These are phyloP conservation scores for Caenorhabditis macrosperma DNA, from an alignment of 2,888 invertebrate genomes.

Conservation along the genomic window DNA sequence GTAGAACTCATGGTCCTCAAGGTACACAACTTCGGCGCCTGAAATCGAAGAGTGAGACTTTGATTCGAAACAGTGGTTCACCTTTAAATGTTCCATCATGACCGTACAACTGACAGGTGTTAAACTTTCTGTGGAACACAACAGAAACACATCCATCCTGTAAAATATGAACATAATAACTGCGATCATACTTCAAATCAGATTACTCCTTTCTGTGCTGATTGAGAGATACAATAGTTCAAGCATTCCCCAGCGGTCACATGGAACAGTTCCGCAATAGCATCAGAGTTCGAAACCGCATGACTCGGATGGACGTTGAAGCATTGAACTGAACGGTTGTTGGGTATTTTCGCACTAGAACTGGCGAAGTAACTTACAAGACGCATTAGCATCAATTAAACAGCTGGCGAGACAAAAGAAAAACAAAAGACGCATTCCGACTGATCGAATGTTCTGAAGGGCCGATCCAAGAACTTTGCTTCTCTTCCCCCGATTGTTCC, in stretches of 20 bases:
- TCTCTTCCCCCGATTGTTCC: constrained; percentile 24
- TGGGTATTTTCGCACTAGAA: not conserved
- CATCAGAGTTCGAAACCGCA: constrained; percentile 69
- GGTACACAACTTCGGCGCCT: constrained; percentile 61
- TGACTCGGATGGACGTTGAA: constrained; percentile 60
- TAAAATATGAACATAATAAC: not conserved
- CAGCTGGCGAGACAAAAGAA: constrained; percentile 26
- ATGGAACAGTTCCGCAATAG: constrained; percentile 74
- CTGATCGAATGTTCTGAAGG: constrained; percentile 36
- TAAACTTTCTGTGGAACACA: constrained; percentile 75
- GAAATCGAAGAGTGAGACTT: not conserved
- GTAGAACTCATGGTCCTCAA: constrained; percentile 66
- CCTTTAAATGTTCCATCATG: constrained; percentile 62
- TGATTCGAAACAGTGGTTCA: not conserved
- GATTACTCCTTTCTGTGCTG: constrained; percentile 67
- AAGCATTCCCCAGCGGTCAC: constrained; percentile 73
- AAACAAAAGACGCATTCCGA: constrained; percentile 36
- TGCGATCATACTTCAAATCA: not conserved
- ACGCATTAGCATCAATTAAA: constrained; percentile 24
- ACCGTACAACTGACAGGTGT: constrained; percentile 73
- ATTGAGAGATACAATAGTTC: constrained; percentile 72
- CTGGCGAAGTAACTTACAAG: constrained; percentile 27
- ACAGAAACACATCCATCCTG: constrained; percentile 74
- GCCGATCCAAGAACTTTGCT: constrained; percentile 48
- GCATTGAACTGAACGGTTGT: constrained; percentile 54